phyloP scores from a whole-genome alignment of 2,888 invertebrate species.

The Amphimallon solstitiale region DNA sequence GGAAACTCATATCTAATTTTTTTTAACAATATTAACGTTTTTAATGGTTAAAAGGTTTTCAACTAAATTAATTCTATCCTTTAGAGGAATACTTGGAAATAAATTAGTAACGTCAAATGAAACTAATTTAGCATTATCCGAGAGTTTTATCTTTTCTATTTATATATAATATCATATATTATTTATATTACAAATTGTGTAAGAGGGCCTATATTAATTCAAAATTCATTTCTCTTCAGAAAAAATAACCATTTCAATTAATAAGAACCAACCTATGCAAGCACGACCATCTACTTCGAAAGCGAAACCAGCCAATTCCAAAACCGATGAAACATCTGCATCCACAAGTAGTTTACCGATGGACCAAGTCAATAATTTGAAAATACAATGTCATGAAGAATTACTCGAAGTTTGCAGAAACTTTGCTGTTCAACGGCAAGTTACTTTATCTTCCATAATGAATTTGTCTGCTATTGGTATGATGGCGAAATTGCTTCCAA shows the following conservation, averaged over 20 bases:
- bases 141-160: too few species aligned
- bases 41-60: too few species aligned
- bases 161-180: too few species aligned
- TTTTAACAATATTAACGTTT: too few species aligned
- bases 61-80: too few species aligned
- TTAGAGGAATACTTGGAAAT: too few species aligned
- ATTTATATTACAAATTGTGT: too few species aligned
- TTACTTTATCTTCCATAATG: slow-evolving; percentile 72
- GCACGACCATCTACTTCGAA: slow-evolving; percentile 27
- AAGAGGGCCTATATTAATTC: too few species aligned
- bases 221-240: slow-evolving; percentile 7
- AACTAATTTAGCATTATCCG: too few species aligned
- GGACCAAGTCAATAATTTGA: slow-evolving; percentile 56
- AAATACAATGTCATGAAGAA: slow-evolving; percentile 74
- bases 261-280: slow-evolving; percentile 17
- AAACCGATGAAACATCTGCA: not conserved
- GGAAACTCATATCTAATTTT: too few species aligned
- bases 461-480: slow-evolving; percentile 75
- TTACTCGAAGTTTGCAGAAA: slow-evolving; percentile 73
- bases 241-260: slow-evolving; percentile 36
- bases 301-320: not conserved
- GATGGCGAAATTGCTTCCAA: slow-evolving; percentile 83
- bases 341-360: slow-evolving; percentile 20
- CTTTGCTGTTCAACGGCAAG: slow-evolving; percentile 70
- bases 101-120: too few species aligned